Base-by-base conservation (phyloP, 2,888 invertebrate species). In the Zygogramma bicolorata region DNA sequence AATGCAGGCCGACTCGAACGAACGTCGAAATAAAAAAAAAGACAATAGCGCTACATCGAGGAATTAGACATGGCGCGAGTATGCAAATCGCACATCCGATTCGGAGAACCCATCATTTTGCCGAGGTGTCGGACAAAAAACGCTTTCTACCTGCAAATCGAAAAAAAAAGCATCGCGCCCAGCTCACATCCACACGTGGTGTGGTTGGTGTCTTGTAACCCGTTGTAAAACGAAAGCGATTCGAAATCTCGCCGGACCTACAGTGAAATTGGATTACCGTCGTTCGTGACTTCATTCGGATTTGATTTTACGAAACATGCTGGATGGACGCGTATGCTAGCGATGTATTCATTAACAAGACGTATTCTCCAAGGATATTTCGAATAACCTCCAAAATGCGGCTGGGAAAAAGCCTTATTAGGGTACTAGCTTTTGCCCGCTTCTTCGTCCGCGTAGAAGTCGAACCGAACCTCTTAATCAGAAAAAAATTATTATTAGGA, bases 11-110 rank as follows among this genome's bases (percentile, higher is more conserved):
- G 31, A 29, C 27, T 29, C 29, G 46, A 18, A 46, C 63, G 46
- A 46, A 29, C 29, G 29, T 29, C 29, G 25, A 46, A 31, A n/a
- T 20, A 18, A 60, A 42, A 27, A 46, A 63, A n/a, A 10, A 31
- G n/a, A 46, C 42, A 42, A 62, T 42, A 42, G 15, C 22, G 46
- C 63, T 63, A 63, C 63, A 63, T 46, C 46, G 46, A 63, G 63
- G 49, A 63, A 63, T 63, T 63, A 63, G 63, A 63, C 46, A 49
- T n/a, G 63, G 63, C 42, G 62, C 62, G 62, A 27, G 62, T 62
- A 62, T 63, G 63, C 63, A 63, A 63, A 63, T 63, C 63, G 63
- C 63, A 49, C 46, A 53, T 53, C 53, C 53, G 53, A 29, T 63
- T 63, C 63, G 15, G 29, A 46, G 63, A 63, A 63, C 20, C 63